A percentile compares a stretch with the other conserved stretches of the same genome.
Conservation (phyloP, 1,140 invertebrate genomes). For the Drosophila eugracilis region DNA sequence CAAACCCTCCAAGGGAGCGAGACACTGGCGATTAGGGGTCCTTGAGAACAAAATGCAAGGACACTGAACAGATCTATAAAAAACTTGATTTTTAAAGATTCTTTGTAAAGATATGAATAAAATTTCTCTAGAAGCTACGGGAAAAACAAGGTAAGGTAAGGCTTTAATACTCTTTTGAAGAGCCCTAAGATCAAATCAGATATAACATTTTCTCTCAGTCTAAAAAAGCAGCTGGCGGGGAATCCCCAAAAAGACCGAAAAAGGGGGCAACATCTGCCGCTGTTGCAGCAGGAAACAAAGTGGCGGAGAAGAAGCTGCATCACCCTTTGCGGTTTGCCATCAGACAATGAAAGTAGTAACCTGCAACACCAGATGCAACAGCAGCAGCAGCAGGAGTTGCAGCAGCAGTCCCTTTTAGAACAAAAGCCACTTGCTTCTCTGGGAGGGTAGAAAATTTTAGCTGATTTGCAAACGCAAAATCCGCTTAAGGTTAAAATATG, state of each 20-base stretch:
- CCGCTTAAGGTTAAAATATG: conserved; percentile 61
- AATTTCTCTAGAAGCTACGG: too few relatives aligned
- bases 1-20: conserved; percentile 16
- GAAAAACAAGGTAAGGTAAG: too few relatives aligned
- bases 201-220: not conserved
- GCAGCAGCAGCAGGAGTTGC: conserved; percentile 12
- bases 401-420: not conserved
- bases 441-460: conserved; percentile 36
- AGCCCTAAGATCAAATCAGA: too few relatives aligned
- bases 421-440: not conserved
- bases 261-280: conserved; percentile 24
- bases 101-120: too few relatives aligned
- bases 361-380: conserved; percentile 7
- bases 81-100: too few relatives aligned
- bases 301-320: conserved; percentile 16
- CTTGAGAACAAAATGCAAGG: not conserved
- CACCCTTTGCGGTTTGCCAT: conserved; percentile 30
- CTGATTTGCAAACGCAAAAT: conserved; percentile 65
- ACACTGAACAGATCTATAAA: not conserved
- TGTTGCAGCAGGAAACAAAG: conserved; percentile 16
- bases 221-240: not conserved
- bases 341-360: conserved; percentile 35
- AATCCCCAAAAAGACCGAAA: conserved; percentile 6
- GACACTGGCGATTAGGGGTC: conserved; percentile 33
- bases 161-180: too few relatives aligned